Base-by-base conservation (phyloP, 2,888 invertebrate genomes). In the Plebejus argus region DNA sequence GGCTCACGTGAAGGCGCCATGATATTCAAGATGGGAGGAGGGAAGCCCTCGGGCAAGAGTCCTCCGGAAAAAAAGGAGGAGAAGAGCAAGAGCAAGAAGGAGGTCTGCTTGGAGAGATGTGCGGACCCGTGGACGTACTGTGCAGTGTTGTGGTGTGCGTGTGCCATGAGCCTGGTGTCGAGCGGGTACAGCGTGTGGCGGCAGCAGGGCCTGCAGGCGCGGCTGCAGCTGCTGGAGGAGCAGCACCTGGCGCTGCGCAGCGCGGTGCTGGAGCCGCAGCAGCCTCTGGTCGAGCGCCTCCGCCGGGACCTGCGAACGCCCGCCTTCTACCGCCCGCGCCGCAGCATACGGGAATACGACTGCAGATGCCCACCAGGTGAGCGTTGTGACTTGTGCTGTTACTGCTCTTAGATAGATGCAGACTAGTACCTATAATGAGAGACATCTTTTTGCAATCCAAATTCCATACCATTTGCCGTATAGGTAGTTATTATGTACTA, bases 361-460 rank as follows among this genome's bases (percentile, higher is more conserved):
- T 97, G 96, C 94, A 92, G 94, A 83, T 96, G 96, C 94, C 96
- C 96, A 88, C 94, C 96, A 96, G 96, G 96, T 96, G 66, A 66
- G 49, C 23, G 15, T 35, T 12, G 18, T 7, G 33, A n/a, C n/a
- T n/a, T n/a, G n/a, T n/a, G n/a, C n/a, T n/a, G n/a, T n/a, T n/a
- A n/a, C 35, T 70, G 18, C n/a, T n/a, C n/a, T n/a, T 33, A 15
- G 49, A 70, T 58, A 58, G 4, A 49, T 49, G 49, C 49, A 49
- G 49, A 58, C 6, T 5, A 58, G 56, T n/a, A 58, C 1, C 12
- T 3, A 8, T 53, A 10, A 10, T 18, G 18, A 58, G 6, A 39
- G 0, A 10, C 39, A 10, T 1, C 39, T 8, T 39, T 39, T 39
- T 8, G 39, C 39, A 39, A 39, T 39, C 39, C 39, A 39, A 39